phyloP scores from a whole-genome alignment of 1,140 invertebrate genomes.

The Sminthurinus signatus region DNA sequence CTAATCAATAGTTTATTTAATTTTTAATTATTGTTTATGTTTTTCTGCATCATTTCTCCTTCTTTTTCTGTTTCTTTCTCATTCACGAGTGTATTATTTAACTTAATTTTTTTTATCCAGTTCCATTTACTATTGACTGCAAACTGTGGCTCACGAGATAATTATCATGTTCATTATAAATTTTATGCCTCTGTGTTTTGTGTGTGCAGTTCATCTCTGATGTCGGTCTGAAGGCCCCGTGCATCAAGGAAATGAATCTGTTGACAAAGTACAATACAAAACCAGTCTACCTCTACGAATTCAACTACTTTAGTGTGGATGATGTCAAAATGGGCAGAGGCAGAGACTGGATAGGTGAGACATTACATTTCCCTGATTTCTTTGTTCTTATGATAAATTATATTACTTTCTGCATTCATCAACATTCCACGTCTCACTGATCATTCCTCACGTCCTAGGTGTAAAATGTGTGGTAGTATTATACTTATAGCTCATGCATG shows the following conservation, averaged over 20 bases:
- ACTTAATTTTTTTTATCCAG: too few relatives aligned
- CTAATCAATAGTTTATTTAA: too few relatives aligned
- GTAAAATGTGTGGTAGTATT: too few relatives aligned
- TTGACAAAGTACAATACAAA: conserved; percentile 38
- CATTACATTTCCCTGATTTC: neutral
- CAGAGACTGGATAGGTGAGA: conserved; percentile 45
- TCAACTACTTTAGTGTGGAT: conserved; percentile 43
- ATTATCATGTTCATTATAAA: too few relatives aligned
- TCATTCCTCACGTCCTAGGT: neutral
- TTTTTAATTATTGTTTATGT: neutral
- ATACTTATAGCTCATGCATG: too few relatives aligned
- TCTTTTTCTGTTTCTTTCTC: conserved; percentile 3
- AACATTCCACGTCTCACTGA: neutral
- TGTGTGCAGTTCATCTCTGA: conserved; percentile 43
- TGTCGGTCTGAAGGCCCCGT: conserved; percentile 45
- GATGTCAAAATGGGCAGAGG: conserved; percentile 42
- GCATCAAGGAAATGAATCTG: conserved; percentile 43
- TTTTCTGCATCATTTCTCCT: neutral
- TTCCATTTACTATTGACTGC: too few relatives aligned
- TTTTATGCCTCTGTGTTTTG: too few relatives aligned
- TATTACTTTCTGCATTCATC: neutral
- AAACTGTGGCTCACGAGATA: too few relatives aligned
- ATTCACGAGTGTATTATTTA: neutral
- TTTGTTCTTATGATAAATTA: neutral
- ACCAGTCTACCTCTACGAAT: conserved; percentile 44